A percentile compares a stretch with the other conserved stretches of the same genome.
Evolutionary conservation across 2,797 vertebrate genomes (phyloP).

Genomic region (Bryconaethiops microstoma): DNA sequence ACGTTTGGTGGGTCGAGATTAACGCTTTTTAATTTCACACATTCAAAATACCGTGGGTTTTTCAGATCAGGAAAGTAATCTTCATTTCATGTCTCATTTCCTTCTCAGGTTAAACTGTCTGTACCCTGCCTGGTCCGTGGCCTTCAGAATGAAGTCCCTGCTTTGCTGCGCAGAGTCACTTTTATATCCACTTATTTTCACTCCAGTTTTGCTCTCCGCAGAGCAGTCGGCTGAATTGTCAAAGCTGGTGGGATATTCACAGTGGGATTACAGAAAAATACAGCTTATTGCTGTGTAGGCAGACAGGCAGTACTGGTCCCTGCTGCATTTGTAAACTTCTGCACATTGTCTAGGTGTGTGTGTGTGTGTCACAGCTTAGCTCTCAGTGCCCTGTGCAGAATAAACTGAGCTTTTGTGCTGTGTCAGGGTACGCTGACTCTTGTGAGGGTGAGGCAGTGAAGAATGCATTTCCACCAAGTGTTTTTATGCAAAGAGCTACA

Average conservation of each 20-base stretch:
- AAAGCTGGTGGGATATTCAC: constrained; percentile 32
- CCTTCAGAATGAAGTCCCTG: not conserved
- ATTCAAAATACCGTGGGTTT: not conserved
- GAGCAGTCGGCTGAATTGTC: constrained; percentile 32
- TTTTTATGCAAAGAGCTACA: too few relatives aligned
- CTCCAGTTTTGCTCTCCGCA: not conserved
- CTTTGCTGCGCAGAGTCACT: not conserved
- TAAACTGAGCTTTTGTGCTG: not conserved
- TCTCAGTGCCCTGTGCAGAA: not conserved
- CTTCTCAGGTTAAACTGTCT: not conserved
- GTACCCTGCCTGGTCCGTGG: too few relatives aligned
- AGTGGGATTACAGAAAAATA: constrained; percentile 30
- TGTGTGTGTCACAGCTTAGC: not conserved
- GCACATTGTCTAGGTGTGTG: constrained; percentile 14
- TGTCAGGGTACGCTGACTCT: not conserved
- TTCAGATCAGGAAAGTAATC: not conserved
- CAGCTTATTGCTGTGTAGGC: constrained; percentile 37
- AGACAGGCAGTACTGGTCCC: not conserved
- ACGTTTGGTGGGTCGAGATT: not conserved
- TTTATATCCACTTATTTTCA: not conserved
- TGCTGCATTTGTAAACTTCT: constrained; percentile 35
- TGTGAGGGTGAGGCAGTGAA: not conserved
- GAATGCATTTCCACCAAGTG: not conserved
- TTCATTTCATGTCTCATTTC: not conserved
- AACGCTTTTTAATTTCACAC: not conserved